These are phyloP conservation scores for Enteromius unitaeniatus DNA, from an alignment of 2,797 vertebrate species.

Conservation along the genomic window DNA sequence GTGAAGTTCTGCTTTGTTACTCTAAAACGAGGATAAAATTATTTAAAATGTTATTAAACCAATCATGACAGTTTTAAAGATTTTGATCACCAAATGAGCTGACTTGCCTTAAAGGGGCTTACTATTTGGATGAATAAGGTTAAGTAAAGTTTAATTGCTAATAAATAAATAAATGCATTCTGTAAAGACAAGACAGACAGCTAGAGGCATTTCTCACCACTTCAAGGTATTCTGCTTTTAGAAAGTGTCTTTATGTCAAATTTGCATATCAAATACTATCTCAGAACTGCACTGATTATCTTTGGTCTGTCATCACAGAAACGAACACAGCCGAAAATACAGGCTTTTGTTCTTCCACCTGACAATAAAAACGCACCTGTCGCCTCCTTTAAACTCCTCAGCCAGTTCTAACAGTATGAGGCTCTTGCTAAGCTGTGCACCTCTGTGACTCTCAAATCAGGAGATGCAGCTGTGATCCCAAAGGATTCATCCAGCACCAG, in stretches of 20 bases:
- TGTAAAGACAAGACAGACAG: background rate
- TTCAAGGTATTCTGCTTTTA: background rate
- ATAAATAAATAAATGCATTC: too few relatives aligned
- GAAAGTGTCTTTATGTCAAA: background rate
- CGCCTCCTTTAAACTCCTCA: constrained; percentile 41
- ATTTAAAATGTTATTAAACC: background rate
- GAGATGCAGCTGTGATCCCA: constrained; percentile 37
- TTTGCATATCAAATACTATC: background rate
- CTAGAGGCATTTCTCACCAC: too few relatives aligned
- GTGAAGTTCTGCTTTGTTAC: background rate
- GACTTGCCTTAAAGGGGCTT: background rate
- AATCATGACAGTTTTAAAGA: background rate
- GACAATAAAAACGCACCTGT: constrained; percentile 41
- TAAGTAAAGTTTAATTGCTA: background rate
- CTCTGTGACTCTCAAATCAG: constrained; percentile 39
- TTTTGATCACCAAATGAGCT: background rate
- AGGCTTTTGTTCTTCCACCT: constrained; percentile 35
- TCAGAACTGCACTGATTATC: background rate
- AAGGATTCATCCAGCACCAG: constrained; percentile 12
- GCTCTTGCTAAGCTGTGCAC: background rate
- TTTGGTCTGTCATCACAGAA: background rate
- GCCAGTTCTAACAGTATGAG: background rate
- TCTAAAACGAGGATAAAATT: background rate
- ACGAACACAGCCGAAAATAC: background rate
- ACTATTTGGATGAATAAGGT: background rate